Evolutionary conservation across 2,888 invertebrate genomes (phyloP), one percentile per base, ranked within the genome.

Genomic region (Panorpa germanica): DNA sequence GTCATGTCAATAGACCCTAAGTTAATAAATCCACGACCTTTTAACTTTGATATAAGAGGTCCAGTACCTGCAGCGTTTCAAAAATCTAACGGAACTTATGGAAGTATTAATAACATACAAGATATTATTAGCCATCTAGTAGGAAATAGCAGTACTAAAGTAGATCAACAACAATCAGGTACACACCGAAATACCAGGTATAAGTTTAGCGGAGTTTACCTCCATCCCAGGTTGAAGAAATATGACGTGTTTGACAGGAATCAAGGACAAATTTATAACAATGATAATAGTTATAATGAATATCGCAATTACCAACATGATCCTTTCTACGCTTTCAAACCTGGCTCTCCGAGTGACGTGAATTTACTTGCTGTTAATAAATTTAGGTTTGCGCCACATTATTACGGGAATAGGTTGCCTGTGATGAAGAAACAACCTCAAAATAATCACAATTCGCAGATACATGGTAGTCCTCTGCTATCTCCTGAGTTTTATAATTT

Each of bases 331-430:
- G 63, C 60, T 3, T 78, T 63, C 42, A 80, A 75, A 45, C 78
- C 80, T 1, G 66, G 69, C 34, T 70, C 66, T 37, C 76, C 77
- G 0, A 65, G 73, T 19, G 78, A 80, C 32, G 65, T 80, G 0
- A 80, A 80, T 51, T 52, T 77, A 22, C 44, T 80, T 38, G 76
- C 77, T 3, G 65, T 72, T 22, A 55, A 51, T 21, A 55, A 52
- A 34, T 47, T 57, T 31, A 41, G 56, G 38, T 48, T 58, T 45
- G 43, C 56, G 32, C 47, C 62, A 39, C 12, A 44, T 40, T 33
- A 32, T 38, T 14, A 34, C 38, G 5, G 41, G 45, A 36, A 38
- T 43, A n/a, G n/a, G n/a, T n/a, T n/a, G n/a, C n/a, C n/a, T n/a
- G n/a, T n/a, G n/a, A n/a, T n/a, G n/a, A n/a, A n/a, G n/a, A n/a